Evolutionary conservation across 1,140 invertebrate genomes (phyloP), one percentile per base, ranked within the genome.

Genomic region (Bathynomus jamesi): DNA sequence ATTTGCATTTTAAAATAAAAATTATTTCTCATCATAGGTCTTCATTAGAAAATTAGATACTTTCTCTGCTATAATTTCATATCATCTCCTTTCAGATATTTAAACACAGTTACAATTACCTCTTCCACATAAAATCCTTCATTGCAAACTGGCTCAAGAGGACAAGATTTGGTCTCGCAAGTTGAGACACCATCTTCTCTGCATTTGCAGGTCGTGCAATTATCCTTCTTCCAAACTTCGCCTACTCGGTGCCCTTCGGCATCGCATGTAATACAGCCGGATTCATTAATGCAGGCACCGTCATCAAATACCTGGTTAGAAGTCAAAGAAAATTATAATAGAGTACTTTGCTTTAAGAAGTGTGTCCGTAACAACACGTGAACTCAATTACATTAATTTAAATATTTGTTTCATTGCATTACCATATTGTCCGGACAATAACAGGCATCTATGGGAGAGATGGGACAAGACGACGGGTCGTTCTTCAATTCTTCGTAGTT

Each of bases 121-220:
- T 71, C 72, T 10, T 68, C 70, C 1, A 74, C 61, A 63, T 61
- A 31, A 40, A 71, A 75, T 65, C 76, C 75, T 21, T 70, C 67
- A 62, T 76, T 71, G 61, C 77, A 78, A 46, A 74, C 67, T 27
- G 71, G 77, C 65, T 68, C 67, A 40, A 66, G 72, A 27, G 66
- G 72, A 72, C 68, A 79, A 53, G 62, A 68, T 29, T 31, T 76
- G 31, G 70, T 77, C 67, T 69, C 79, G 72, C 65, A 71, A 27
- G 65, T 65, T 5, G 28, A 73, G 21, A 69, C 65, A 79, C 83
- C 80, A 78, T 76, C 74, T n/a, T n/a, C n/a, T 64, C 79, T 83
- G 80, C 92, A 95, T 27, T 83, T 82, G 78, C 93, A 95, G n/a
- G 82, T 85, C 0, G 89, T 91, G 78, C 93, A 94, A 28, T 87